These are phyloP conservation scores for Mastomys coucha DNA, from an alignment of 2,113 vertebrate species.

Conservation along the genomic window DNA sequence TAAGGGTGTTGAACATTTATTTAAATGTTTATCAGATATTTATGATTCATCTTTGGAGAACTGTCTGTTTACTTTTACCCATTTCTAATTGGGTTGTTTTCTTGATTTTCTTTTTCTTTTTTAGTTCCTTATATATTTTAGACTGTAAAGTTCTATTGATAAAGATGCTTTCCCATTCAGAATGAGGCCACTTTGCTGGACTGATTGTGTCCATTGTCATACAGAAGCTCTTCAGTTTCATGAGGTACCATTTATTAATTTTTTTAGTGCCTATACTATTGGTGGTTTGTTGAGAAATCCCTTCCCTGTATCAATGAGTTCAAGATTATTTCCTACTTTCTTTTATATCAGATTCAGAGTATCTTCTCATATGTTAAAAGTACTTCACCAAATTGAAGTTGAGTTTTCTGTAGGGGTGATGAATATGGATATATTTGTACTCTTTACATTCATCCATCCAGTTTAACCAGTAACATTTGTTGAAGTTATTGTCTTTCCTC, in stretches of 20 bases:
- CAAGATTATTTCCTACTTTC: not conserved
- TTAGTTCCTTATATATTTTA: not conserved
- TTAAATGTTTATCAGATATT: no score
- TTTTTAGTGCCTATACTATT: not conserved
- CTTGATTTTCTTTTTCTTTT: not conserved
- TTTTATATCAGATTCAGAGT: not conserved
- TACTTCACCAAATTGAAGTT: not conserved
- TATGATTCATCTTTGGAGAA: not conserved
- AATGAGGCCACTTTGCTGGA: not conserved
- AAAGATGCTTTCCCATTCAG: not conserved
- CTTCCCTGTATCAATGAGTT: not conserved
- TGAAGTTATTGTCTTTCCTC: not conserved
- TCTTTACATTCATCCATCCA: not conserved
- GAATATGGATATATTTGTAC: not conserved
- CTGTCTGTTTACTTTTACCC: not conserved
- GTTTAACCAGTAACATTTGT: not conserved
- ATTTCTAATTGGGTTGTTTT: not conserved
- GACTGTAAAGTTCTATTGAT: not conserved
- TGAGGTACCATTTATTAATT: not conserved
- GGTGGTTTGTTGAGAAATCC: not conserved
- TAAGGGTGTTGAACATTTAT: not conserved
- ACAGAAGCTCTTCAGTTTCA: not conserved
- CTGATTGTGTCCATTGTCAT: not conserved
- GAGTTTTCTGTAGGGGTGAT: not conserved
- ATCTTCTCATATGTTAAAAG: not conserved